Evolutionary conservation across 2,888 invertebrate species (phyloP).

Genomic region (Koerneria pararmatus): DNA sequence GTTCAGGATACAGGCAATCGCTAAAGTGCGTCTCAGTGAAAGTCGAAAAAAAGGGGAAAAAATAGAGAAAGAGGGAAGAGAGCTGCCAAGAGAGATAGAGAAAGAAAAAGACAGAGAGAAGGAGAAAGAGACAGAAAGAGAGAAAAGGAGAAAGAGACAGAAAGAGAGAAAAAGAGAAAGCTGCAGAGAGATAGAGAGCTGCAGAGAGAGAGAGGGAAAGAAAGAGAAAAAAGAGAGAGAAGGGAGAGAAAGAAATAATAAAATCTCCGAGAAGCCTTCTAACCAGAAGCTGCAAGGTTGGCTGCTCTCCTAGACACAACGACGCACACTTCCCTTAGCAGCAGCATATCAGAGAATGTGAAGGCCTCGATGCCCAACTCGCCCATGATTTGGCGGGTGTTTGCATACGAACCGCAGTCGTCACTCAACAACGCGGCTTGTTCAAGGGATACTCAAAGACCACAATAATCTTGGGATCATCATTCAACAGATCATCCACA

Average conservation of each 20-base stretch:
- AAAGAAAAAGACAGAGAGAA: neutral
- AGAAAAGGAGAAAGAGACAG: neutral
- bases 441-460: too few relatives aligned
- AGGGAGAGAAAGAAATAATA: neutral
- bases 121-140: too few relatives aligned
- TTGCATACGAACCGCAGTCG: conserved; percentile 62
- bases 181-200: neutral
- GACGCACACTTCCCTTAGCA: conserved; percentile 76
- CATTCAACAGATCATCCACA: too few relatives aligned
- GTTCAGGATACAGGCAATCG: conserved; percentile 76
- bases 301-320: conserved; percentile 87
- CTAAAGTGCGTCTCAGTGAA: too few relatives aligned
- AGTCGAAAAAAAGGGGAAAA: neutral
- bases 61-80: neutral
- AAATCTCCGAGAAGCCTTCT: neutral
- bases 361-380: conserved; percentile 72
- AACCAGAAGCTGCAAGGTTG: conserved; percentile 77
- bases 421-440: conserved; percentile 47
- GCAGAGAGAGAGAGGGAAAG: neutral
- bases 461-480: too few relatives aligned
- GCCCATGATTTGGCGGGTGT: conserved; percentile 78
- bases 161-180: too few relatives aligned
- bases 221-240: neutral
- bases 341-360: conserved; percentile 69
- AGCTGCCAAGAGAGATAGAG: too few relatives aligned